Base-by-base conservation (phyloP, 2,113 vertebrate species). In the Pelmatolapia mariae region DNA sequence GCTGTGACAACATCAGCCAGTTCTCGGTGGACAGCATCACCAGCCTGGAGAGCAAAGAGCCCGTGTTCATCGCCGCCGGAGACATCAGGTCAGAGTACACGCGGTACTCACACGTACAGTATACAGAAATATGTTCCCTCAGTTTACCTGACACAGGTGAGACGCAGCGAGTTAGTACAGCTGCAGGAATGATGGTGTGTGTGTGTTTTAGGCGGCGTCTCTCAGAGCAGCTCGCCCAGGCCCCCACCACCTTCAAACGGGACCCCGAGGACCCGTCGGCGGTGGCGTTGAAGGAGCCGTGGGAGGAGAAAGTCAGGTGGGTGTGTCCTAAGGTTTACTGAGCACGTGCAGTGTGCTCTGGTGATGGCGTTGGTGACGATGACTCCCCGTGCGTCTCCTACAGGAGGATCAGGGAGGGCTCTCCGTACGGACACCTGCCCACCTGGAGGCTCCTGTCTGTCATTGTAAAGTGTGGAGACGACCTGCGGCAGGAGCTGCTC, bases 1-100 rank as follows among this genome's bases (percentile, higher is more conserved):
- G 98, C 96, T 98, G 98, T 19, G 98, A 99, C 92, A 99, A 99
- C 97, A 99, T 99, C 96, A 99, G 98, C 53, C 98, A 99, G 97
- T 99, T 99, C 89, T 99, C 98, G 0, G 98, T 99, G 91, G 98
- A 99, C 95, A 99, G 98, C 95, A 98, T 99, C 96, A 98, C 97
- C 86, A 99, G 98, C 86, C 98, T 98, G 93, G 98, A 99, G 93
- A 99, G 97, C 97, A 97, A 98, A 22, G 98, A 99, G 87, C 98
- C 98, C 0, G 97, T 99, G 5, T 99, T 98, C 95, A 99, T 99
- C 8, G 98, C 98, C 0, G 98, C 98, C 0, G 98, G 98, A 1
- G 98, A 99, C 82, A 99, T 99, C 96, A 97, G 98, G 98, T 99
- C 82, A 13, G 86, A 0, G 15, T 1, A 13, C 13, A 1, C 61